These are phyloP conservation scores for Cheilosia vernalis DNA, from an alignment of 2,888 invertebrate genomes.

Conservation along the genomic window DNA sequence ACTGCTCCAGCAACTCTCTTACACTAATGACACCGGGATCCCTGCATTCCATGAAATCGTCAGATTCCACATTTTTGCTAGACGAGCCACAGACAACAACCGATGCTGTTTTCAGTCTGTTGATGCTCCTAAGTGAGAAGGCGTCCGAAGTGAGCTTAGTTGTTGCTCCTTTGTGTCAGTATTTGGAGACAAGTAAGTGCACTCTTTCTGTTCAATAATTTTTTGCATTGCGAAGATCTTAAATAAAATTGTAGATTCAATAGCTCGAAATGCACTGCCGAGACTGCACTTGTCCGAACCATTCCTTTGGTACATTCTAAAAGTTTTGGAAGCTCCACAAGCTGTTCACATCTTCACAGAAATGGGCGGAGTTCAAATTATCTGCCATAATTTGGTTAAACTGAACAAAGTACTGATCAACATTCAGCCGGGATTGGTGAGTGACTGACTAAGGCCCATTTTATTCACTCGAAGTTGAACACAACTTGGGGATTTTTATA, in stretches of 20 bases:
- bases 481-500: too few species aligned
- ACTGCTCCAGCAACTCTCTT: constrained; percentile 89
- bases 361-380: constrained; percentile 89
- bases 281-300: constrained; percentile 90
- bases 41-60: constrained; percentile 81
- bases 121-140: constrained; percentile 90
- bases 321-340: constrained; percentile 90
- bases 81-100: constrained; percentile 91
- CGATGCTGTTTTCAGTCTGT: constrained; percentile 94
- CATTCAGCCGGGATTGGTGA: constrained; percentile 88
- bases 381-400: constrained; percentile 91
- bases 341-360: constrained; percentile 90
- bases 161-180: constrained; percentile 90
- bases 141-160: constrained; percentile 90
- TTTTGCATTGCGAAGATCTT: neutral
- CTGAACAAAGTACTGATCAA: constrained; percentile 89
- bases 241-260: constrained; percentile 78
- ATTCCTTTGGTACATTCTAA: constrained; percentile 91
- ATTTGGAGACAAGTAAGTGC: constrained; percentile 84
- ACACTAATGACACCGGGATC: constrained; percentile 87
- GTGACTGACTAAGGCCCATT: too few species aligned
- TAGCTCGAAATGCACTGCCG: constrained; percentile 81
- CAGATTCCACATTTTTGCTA: constrained; percentile 79
- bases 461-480: too few species aligned
- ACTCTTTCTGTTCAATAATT: neutral